Evolutionary conservation across 1,140 invertebrate genomes (phyloP).

Genomic region (Diabrotica undecimpunctata): DNA sequence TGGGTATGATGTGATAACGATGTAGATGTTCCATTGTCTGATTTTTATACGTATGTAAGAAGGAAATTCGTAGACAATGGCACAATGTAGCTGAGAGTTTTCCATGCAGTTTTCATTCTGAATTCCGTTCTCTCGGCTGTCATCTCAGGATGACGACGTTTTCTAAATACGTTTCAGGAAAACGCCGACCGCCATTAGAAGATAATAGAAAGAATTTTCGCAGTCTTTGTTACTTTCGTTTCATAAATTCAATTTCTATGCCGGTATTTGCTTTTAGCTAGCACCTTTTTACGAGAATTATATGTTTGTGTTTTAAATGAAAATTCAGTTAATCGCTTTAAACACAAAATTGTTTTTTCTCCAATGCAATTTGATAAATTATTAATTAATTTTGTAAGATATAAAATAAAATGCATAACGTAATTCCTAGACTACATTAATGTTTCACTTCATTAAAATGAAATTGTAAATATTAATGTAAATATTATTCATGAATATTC

Average conservation of each 20-base stretch:
- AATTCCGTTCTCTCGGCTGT: neutral
- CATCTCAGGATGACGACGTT: conserved; percentile 9
- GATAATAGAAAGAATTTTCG: conserved; percentile 11
- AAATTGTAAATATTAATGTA: too few relatives aligned
- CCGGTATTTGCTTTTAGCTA: too few relatives aligned
- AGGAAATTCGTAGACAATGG: conserved; percentile 11
- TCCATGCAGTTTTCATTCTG: conserved; percentile 12
- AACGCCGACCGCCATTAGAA: conserved; percentile 8
- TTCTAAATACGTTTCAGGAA: conserved; percentile 2
- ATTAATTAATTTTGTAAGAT: too few relatives aligned
- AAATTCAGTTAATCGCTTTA: too few relatives aligned
- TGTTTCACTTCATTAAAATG: too few relatives aligned
- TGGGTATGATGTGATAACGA: conserved; percentile 13
- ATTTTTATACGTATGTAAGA: conserved; percentile 10
- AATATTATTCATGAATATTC: too few relatives aligned
- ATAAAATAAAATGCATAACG: too few relatives aligned
- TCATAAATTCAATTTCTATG: neutral
- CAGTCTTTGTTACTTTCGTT: conserved; percentile 4
- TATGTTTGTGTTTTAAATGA: too few relatives aligned
- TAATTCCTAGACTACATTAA: too few relatives aligned
- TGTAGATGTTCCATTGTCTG: conserved; percentile 15
- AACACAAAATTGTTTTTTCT: too few relatives aligned
- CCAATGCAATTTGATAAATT: too few relatives aligned
- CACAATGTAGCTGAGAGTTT: conserved; percentile 7
- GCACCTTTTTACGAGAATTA: too few relatives aligned